Conservation (phyloP, 37 sponge, comb jelly and placozoan genomes). For the Halichondria panicea region DNA sequence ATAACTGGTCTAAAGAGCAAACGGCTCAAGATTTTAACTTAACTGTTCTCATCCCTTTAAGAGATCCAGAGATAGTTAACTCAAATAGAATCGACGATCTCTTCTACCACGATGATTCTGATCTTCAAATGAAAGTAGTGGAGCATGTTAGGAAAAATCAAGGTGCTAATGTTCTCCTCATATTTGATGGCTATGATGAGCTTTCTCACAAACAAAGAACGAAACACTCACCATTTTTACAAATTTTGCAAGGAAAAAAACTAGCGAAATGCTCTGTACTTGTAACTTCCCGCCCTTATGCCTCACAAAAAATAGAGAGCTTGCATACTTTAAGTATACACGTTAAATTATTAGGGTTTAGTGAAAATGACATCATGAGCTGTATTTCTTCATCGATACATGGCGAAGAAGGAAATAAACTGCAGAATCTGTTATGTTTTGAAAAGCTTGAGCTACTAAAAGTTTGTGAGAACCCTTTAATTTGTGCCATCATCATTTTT, state of each 20-base stretch:
- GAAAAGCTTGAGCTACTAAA: neutral
- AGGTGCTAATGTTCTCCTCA: constrained; percentile 8
- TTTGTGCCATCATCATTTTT: constrained; percentile 3
- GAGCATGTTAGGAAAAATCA: neutral
- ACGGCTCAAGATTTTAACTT: neutral
- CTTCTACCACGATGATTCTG: neutral
- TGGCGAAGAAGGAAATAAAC: neutral
- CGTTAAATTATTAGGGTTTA: constrained; percentile 11
- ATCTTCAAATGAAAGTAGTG: neutral
- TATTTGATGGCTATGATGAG: constrained; percentile 32
- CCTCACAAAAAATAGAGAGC: neutral
- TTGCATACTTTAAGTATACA: neutral
- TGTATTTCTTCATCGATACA: neutral
- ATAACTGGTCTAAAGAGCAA: neutral
- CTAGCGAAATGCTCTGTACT: neutral
- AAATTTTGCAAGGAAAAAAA: neutral
- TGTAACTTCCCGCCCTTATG: constrained; percentile 1
- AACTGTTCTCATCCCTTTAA: neutral
- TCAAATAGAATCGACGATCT: neutral
- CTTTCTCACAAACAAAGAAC: neutral
- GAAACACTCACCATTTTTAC: neutral
- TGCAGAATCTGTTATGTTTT: neutral
- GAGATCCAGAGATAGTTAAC: neutral
- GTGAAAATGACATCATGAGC: neutral
- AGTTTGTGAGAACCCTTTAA: constrained; percentile 1